Percentiles rank a stretch among this genome's conserved stretches.
Conservation (phyloP, 2,113 vertebrate species). For the Cyanoliseus patagonus region DNA sequence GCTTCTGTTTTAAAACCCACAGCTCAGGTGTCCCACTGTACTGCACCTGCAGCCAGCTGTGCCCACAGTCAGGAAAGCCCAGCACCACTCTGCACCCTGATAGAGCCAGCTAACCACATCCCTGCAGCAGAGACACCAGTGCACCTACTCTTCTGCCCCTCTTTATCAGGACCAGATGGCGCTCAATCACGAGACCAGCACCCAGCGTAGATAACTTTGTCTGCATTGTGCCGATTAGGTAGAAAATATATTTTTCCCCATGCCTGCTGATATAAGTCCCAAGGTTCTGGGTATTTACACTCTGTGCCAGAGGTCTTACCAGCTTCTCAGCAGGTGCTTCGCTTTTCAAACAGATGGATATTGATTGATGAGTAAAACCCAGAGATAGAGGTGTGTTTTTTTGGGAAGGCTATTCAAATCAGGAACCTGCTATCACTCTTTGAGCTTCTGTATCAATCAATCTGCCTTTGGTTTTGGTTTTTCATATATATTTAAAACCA, state of each 20-base stretch:
- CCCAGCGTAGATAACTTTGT: not conserved
- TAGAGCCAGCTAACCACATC: rapidly evolving
- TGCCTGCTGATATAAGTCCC: not conserved
- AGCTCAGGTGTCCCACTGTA: not conserved
- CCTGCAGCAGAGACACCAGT: not conserved
- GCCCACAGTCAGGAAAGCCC: not conserved
- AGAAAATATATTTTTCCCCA: not conserved
- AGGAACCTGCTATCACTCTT: not conserved
- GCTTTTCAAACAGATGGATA: conserved; percentile 43
- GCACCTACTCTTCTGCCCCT: not conserved
- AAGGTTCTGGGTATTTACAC: not conserved
- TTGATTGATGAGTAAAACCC: conserved; percentile 14
- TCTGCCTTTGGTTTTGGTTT: not conserved
- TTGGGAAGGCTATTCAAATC: conserved; percentile 7
- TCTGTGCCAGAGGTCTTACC: not conserved
- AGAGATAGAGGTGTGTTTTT: not conserved
- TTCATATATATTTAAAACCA: not conserved
- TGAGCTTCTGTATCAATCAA: not conserved
- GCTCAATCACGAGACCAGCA: not conserved
- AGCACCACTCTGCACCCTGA: not conserved
- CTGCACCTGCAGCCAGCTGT: rapidly evolving
- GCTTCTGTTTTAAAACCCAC: not conserved
- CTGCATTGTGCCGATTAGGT: not conserved
- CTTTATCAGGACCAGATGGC: not conserved
- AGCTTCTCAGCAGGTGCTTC: not conserved